Base-by-base conservation (phyloP, 2,797 vertebrate species). In the Hypotaenidia okinawae region DNA sequence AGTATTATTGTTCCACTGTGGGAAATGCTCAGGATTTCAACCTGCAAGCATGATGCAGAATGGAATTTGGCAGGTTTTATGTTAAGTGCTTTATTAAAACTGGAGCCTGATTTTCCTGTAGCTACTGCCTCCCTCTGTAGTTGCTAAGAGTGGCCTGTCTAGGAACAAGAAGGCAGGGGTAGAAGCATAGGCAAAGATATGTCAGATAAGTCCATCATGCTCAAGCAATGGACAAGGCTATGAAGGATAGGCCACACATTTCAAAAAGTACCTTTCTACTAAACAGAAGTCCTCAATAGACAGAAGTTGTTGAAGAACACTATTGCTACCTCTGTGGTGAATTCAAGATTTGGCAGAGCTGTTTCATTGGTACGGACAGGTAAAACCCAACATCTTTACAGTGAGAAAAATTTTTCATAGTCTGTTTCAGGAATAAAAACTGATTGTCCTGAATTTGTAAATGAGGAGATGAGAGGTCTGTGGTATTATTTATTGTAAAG, bases 131-230 rank as follows among this genome's bases (percentile, higher is more conserved):
- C 15, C 66, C 59, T 77, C 64, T 61, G 35, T 66, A 43, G 23
- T 10, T 78, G 23, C 45, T 13, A 25, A 17, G 18, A 32, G 17
- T 27, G 35, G 17, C 0, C 0, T 69, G 8, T 47, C 18, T 16
- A 11, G 73, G 9, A 45, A 32, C 3, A 22, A 43, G 22, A 75
- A 24, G 6, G 2, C 1, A 1, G 15, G 7, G 3, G 19, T 33
- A 57, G 55, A 55, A 76, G 8, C 14, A 4, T 28, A 54, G 73
- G 11, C 28, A 37, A n/a, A 76, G 61, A 14, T 21, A 21, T 4
- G 2, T 32, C 55, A 39, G 33, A 21, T 11, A 62, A 33, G 21
- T 64, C 43, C 32, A 3, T 4, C 17, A 12, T 72, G 49, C 14
- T 72, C 11, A 33, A 49, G 16, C 0, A 1, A 27, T 74, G 35